These are phyloP conservation scores for Glyphotaelius pellucidus DNA, from an alignment of 2,888 invertebrate genomes.

Conservation along the genomic window DNA sequence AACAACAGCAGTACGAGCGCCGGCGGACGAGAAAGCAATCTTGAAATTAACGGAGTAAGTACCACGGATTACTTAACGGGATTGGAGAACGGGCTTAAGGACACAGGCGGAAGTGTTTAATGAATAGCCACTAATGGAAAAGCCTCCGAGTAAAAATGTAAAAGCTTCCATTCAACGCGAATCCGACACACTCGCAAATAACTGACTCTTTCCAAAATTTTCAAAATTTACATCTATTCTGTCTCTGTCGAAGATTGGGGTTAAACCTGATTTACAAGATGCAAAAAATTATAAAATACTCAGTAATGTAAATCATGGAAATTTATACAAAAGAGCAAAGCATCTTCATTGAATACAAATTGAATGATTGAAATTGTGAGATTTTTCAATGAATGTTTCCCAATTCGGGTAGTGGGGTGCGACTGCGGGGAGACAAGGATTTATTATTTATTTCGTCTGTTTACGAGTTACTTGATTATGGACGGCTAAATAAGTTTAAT, in stretches of 20 bases:
- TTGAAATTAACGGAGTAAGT: slow-evolving; percentile 63
- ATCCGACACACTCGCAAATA: not conserved
- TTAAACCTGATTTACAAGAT: slow-evolving; percentile 43
- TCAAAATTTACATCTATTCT: not conserved
- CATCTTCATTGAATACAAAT: not conserved
- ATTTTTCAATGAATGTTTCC: not conserved
- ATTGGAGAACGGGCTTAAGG: slow-evolving; percentile 61
- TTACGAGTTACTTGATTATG: slow-evolving; percentile 63
- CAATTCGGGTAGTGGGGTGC: not conserved
- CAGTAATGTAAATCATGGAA: not conserved
- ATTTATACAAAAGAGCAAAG: not conserved
- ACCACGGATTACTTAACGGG: slow-evolving; percentile 65
- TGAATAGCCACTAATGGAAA: slow-evolving; percentile 44
- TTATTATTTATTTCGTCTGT: slow-evolving; percentile 56
- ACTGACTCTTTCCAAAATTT: not conserved
- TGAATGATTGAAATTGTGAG: not conserved
- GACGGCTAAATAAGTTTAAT: slow-evolving; percentile 65
- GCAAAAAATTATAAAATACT: slow-evolving; percentile 11
- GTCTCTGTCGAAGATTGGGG: not conserved
- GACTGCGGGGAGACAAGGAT: not conserved
- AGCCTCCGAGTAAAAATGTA: slow-evolving; percentile 22
- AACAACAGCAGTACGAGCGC: slow-evolving; percentile 36
- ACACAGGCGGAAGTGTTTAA: slow-evolving; percentile 33
- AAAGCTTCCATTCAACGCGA: not conserved
- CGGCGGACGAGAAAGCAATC: slow-evolving; percentile 63